These are phyloP conservation scores for Pachypsylla venusta DNA, from an alignment of 1,140 invertebrate genomes.

Conservation along the genomic window DNA sequence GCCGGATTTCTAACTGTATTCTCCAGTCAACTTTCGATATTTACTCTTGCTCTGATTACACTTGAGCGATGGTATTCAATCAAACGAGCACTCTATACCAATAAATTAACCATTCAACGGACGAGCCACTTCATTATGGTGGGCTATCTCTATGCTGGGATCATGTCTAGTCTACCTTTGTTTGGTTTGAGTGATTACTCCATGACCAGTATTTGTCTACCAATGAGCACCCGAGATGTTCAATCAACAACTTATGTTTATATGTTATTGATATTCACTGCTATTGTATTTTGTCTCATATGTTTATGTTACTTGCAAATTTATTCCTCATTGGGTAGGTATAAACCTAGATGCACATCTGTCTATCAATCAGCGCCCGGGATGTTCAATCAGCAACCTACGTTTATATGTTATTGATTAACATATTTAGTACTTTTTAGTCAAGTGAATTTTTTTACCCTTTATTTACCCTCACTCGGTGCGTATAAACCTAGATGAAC, in stretches of 20 bases:
- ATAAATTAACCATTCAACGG: slow-evolving; percentile 37
- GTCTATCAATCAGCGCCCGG: slow-evolving; percentile 32
- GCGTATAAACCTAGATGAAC: slow-evolving; percentile 45
- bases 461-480: slow-evolving; percentile 57
- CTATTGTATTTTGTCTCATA: slow-evolving; percentile 57
- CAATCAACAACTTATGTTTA: slow-evolving; percentile 44
- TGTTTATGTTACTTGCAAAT: slow-evolving; percentile 68
- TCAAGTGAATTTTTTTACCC: slow-evolving; percentile 65
- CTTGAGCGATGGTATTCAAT: slow-evolving; percentile 48
- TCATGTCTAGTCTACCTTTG: slow-evolving; percentile 40
- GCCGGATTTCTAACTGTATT: slow-evolving; percentile 54
- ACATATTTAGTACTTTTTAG: slow-evolving; percentile 57
- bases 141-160: slow-evolving; percentile 40
- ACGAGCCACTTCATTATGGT: slow-evolving; percentile 38
- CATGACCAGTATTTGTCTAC: slow-evolving; percentile 36
- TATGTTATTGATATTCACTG: slow-evolving; percentile 53
- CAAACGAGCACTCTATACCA: slow-evolving; percentile 43
- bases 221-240: slow-evolving; percentile 30
- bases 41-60: slow-evolving; percentile 47
- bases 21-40: slow-evolving; percentile 47
- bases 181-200: slow-evolving; percentile 42
- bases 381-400: slow-evolving; percentile 36
- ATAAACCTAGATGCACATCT: slow-evolving; percentile 46
- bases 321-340: slow-evolving; percentile 51
- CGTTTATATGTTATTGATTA: slow-evolving; percentile 49